Evolutionary conservation across 2,888 invertebrate species (phyloP).

Genomic region (Lamellibrachia columna): DNA sequence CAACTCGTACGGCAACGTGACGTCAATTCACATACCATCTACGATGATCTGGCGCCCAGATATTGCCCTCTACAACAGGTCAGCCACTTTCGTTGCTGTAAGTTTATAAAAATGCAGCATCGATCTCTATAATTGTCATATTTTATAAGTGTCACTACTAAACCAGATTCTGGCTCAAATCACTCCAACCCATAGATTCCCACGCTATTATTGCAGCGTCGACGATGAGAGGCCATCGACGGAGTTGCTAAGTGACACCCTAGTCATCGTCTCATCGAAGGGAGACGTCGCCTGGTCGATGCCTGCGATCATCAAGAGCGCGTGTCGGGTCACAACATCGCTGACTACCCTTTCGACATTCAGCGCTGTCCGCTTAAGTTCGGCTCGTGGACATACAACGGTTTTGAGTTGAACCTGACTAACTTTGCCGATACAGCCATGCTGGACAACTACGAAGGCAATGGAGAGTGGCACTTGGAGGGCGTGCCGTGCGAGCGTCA

Average conservation of each 20-base stretch:
- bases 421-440: constrained; percentile 39
- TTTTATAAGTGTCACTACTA: not conserved
- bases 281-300: constrained; percentile 42
- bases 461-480: constrained; percentile 42
- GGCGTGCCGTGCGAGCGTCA: constrained; percentile 23
- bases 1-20: constrained; percentile 22
- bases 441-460: constrained; percentile 37
- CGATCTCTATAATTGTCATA: not conserved
- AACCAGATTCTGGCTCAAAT: not conserved
- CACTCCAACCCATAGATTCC: not conserved
- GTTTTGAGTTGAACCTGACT: constrained; percentile 56
- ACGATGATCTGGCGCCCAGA: constrained; percentile 32
- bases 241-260: constrained; percentile 41
- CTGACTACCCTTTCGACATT: constrained; percentile 78
- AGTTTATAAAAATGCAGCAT: not conserved
- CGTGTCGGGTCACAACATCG: constrained; percentile 42
- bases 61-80: constrained; percentile 34
- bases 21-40: constrained; percentile 28
- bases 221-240: constrained; percentile 43
- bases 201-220: constrained; percentile 34
- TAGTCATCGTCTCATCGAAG: constrained; percentile 38
- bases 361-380: constrained; percentile 98
- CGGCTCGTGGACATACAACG: constrained; percentile 73
- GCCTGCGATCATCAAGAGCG: constrained; percentile 42
- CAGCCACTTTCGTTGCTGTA: not conserved